These are phyloP conservation scores for Aphrophora alni DNA, from an alignment of 2,888 invertebrate genomes.

Conservation along the genomic window DNA sequence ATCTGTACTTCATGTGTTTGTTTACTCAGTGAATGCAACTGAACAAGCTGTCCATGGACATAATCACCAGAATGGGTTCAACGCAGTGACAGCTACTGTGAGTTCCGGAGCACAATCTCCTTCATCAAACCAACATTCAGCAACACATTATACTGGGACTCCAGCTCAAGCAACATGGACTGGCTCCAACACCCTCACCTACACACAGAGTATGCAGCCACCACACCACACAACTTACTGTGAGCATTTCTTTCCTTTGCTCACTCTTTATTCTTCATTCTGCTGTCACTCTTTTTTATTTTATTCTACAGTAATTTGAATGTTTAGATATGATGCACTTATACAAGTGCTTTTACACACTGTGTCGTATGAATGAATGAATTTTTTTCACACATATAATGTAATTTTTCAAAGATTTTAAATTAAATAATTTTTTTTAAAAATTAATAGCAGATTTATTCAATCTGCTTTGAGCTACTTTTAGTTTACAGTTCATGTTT, in stretches of 20 bases:
- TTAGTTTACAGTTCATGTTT: no score
- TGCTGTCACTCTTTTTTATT: not conserved
- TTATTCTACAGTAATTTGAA: no score
- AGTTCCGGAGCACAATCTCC: constrained; percentile 51
- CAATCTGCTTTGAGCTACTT: no score
- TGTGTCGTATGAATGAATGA: no score
- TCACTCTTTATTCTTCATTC: constrained; percentile 6
- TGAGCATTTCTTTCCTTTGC: constrained; percentile 55
- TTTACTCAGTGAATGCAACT: constrained; percentile 19
- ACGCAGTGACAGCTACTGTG: constrained; percentile 18
- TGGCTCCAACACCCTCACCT: constrained; percentile 78
- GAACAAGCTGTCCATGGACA: constrained; percentile 40
- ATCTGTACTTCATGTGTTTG: not conserved
- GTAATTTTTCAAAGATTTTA: no score
- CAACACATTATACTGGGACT: constrained; percentile 15
- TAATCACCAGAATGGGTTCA: constrained; percentile 45
- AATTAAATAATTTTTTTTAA: no score
- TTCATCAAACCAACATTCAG: constrained; percentile 51
- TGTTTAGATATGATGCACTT: no score
- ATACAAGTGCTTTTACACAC: no score
- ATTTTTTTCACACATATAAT: no score
- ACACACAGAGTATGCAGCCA: constrained; percentile 88
- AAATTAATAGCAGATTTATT: no score
- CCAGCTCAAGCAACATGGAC: constrained; percentile 48
- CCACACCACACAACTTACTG: constrained; percentile 72